phyloP scores from a whole-genome alignment of 2,797 vertebrate species.

The Pseudomugil gertrudae region DNA sequence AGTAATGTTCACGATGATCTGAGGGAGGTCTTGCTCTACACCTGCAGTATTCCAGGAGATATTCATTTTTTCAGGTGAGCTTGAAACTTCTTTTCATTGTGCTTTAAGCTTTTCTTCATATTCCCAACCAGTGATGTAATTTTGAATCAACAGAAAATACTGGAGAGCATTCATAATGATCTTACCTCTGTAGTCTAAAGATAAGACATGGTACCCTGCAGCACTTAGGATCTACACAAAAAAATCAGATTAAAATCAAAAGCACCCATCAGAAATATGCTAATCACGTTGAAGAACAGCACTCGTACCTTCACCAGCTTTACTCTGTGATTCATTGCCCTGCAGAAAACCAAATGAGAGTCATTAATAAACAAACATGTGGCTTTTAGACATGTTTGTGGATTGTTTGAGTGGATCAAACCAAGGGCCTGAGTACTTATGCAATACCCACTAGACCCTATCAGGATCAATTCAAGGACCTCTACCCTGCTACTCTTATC shows the following conservation, averaged over 20 bases:
- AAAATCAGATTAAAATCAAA: conserved; percentile 8
- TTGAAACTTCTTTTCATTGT: too few relatives aligned
- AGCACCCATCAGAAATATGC: neutral
- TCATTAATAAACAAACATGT: conserved; percentile 40
- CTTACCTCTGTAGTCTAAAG: conserved; percentile 91
- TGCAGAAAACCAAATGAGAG: conserved; percentile 64
- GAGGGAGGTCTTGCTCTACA: neutral
- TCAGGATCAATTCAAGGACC: conserved; percentile 62
- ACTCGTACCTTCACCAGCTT: conserved; percentile 83
- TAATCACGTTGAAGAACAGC: neutral
- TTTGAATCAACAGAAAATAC: conserved; percentile 3
- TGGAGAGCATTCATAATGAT: conserved; percentile 3
- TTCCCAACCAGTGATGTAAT: too few relatives aligned
- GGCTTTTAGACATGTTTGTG: conserved; percentile 26
- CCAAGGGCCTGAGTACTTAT: conserved; percentile 7
- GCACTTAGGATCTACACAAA: conserved; percentile 82
- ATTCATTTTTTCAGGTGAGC: neutral
- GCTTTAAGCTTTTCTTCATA: too few relatives aligned
- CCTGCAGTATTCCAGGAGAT: neutral
- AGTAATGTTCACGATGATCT: neutral
- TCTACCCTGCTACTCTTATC: conserved; percentile 45
- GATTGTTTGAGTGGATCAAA: conserved; percentile 29
- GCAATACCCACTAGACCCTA: conserved; percentile 59
- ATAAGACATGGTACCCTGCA: conserved; percentile 86
- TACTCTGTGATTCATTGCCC: conserved; percentile 83